Conservation (phyloP, 2,113 vertebrate genomes). For the Taurulus bubalis region DNA sequence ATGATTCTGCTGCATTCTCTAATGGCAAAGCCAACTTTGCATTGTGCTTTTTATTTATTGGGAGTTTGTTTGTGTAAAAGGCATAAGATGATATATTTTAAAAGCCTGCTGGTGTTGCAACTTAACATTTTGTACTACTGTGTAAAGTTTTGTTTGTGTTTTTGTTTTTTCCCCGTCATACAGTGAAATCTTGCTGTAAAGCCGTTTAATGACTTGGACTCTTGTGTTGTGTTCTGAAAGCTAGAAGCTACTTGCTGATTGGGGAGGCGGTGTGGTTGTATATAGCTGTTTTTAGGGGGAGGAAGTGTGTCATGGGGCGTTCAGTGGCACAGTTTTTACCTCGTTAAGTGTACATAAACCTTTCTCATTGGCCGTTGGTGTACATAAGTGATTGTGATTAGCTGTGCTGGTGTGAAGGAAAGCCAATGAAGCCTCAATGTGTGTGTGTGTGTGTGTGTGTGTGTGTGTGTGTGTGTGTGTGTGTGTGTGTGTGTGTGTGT, state of each 20-base stretch:
- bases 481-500: conserved; percentile 58
- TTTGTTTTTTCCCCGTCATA: conserved; percentile 32
- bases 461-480: conserved; percentile 56
- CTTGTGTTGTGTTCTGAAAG: conserved; percentile 66
- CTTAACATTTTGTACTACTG: conserved; percentile 79
- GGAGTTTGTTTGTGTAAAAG: conserved; percentile 69
- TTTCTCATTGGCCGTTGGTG: conserved; percentile 76
- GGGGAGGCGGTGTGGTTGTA: conserved; percentile 61
- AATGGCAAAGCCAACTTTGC: conserved; percentile 69
- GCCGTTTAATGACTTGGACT: conserved; percentile 62
- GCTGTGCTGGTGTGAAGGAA: conserved; percentile 72
- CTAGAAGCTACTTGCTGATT: conserved; percentile 65
- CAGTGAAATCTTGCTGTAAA: conserved; percentile 74
- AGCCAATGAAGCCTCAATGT: conserved; percentile 79
- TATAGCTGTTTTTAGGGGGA: conserved; percentile 63
- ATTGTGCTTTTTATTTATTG: conserved; percentile 77
- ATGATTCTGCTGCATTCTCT: conserved; percentile 69
- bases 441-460: conserved; percentile 38
- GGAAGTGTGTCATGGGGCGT: conserved; percentile 34
- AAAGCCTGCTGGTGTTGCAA: conserved; percentile 68
- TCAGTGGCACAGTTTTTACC: conserved; percentile 76
- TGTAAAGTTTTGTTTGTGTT: conserved; percentile 69
- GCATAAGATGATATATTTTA: conserved; percentile 75
- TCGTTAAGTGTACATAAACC: conserved; percentile 77
- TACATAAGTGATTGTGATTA: conserved; percentile 79